Base-by-base conservation (phyloP, 2,888 invertebrate genomes). In the Lithophane ornitopus region DNA sequence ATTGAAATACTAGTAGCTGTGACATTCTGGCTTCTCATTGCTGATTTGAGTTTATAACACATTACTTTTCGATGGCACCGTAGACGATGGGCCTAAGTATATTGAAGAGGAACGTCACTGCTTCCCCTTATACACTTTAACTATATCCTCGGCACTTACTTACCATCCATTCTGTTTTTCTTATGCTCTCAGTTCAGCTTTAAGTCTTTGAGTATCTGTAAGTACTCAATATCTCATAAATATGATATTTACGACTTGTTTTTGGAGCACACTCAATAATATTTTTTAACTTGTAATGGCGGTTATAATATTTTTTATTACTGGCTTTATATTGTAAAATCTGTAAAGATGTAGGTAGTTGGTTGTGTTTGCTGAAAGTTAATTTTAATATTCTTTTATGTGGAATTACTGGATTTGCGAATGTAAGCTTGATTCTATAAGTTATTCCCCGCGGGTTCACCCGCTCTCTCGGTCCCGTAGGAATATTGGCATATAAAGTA, bases 171-270 rank as follows among this genome's bases (percentile, higher is more conserved):
- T 49, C 39, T 79, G 66, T 79, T 75, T 74, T 75, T 56, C 56
- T 79, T 80, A 66, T 56, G 28, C 73, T 63, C 58, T 44, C 65
- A 22, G 19, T 11, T 4, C 44, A 71, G 46, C 56, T 54, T 70
- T 63, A n/a, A 54, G 16, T 49, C 22, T 73, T 63, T 22, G 49
- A 72, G 44, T 56, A 56, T 44, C 34, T 66, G 28, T 69, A 61
- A 58, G 41, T 65, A 76, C 70, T 80, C 56, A 70, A 80, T 56
- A 61, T 56, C 44, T 79, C 46, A 79, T 79, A 75, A 80, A 79
- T 44, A 79, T 52, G 9, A 49, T 59, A 26, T 39, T 76, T 59
- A 80, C 61, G 56, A 65, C 52, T 67, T 81, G 67, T 49, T 81
- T 67, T 78, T 78, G 58, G 59, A 70, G 70, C 66, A 28, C 26